Conservation (phyloP, 2,888 invertebrate genomes). For the Oxyscelio sp. region DNA sequence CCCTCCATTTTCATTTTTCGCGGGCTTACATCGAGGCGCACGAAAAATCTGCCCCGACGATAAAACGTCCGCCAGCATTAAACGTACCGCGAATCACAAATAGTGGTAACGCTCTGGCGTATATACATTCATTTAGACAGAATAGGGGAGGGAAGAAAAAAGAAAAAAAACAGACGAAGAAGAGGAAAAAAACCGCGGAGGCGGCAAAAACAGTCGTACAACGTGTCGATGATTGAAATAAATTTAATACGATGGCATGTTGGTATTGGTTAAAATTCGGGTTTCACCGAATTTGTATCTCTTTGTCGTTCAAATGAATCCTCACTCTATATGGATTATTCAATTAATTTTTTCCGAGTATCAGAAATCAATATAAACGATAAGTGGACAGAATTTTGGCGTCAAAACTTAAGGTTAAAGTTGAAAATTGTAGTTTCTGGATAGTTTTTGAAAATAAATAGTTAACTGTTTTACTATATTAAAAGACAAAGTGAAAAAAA, state of each 20-base stretch:
- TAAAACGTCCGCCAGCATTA: constrained; percentile 70
- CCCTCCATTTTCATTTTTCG: constrained; percentile 77
- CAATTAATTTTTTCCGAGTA: constrained; percentile 15
- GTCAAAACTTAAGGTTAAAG: no score
- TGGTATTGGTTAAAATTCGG: constrained; percentile 35
- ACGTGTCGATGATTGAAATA: constrained; percentile 71
- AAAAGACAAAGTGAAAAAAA: no score
- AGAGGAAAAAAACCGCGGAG: constrained; percentile 19
- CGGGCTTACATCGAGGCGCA: constrained; percentile 48
- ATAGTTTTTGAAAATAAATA: no score
- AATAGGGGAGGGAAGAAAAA: not conserved
- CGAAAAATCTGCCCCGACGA: constrained; percentile 70
- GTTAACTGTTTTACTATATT: no score
- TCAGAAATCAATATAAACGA: no score
- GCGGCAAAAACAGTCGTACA: constrained; percentile 46
- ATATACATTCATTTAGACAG: constrained; percentile 66
- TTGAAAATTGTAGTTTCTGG: no score
- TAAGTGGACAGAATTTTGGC: no score
- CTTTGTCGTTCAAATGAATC: not conserved
- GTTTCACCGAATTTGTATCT: constrained; percentile 32
- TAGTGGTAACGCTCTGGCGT: constrained; percentile 57
- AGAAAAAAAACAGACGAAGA: constrained; percentile 30
- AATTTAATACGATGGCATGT: constrained; percentile 61
- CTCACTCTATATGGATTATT: not conserved
- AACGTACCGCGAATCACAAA: constrained; percentile 71